phyloP scores from a whole-genome alignment of 2,113 vertebrate genomes.

The Pygoscelis antarcticus region DNA sequence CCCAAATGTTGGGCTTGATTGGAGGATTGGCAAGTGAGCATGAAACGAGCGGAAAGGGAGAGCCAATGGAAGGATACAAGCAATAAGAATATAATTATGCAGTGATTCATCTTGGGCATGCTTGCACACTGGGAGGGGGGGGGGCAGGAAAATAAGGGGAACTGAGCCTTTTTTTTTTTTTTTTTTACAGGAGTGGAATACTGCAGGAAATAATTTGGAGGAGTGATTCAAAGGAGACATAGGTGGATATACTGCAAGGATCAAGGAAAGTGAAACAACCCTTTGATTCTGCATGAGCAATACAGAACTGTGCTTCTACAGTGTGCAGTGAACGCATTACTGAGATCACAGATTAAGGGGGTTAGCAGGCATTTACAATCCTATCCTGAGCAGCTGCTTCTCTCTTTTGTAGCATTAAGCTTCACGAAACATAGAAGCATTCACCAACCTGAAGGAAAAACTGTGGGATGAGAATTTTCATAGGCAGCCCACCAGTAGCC shows the following conservation, averaged over 20 bases:
- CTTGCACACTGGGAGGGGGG: not conserved
- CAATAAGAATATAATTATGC: constrained; percentile 27
- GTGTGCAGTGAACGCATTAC: not conserved
- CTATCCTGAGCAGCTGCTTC: not conserved
- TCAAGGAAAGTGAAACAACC: not conserved
- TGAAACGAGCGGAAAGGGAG: not conserved
- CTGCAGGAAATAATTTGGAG: not conserved
- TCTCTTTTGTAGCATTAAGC: constrained; percentile 38
- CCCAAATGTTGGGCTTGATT: not conserved
- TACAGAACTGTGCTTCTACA: not conserved
- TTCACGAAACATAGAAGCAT: constrained; percentile 28
- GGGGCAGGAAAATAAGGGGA: not conserved
- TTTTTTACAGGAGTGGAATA: not conserved
- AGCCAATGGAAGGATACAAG: constrained; percentile 1
- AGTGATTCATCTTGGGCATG: constrained; percentile 27
- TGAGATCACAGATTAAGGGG: not conserved
- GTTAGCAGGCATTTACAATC: constrained; percentile 21
- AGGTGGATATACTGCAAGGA: not conserved
- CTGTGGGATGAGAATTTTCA: constrained; percentile 58
- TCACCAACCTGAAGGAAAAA: constrained; percentile 43
- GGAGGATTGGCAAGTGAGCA: not conserved
- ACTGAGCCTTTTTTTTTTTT: not conserved
- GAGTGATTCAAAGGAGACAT: not conserved
- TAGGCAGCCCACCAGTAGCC: constrained; percentile 55
- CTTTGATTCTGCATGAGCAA: not conserved